Evolutionary conservation across 2,113 vertebrate species (phyloP), one percentile per base, ranked within the genome.

Genomic region (Embiotoca jacksoni): DNA sequence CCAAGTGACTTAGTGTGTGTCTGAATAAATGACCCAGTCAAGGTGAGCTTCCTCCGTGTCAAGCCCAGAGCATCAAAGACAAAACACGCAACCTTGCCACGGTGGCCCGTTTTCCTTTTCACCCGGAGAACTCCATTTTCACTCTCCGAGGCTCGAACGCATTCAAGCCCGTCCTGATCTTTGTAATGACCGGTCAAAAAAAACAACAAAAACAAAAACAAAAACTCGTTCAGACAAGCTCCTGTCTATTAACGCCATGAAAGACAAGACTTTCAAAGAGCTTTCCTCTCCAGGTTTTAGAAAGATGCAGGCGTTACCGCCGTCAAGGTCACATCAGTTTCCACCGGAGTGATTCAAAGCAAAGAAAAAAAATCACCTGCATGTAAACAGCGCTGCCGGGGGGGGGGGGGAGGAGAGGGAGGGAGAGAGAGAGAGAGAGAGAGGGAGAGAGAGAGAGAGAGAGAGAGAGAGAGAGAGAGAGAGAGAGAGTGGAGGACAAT

Each of bases 11-110:
- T 73, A 72, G 66, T 72, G 78, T 84, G 83, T 79, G 74, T 86
- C 82, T 85, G 88, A 87, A 90, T 89, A 88, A 93, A 91, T 85
- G 90, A 91, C 86, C 87, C 88, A 86, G 91, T 88, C 90, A 92
- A 91, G 91, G 92, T 93, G 79, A 90, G 73, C 74, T 73, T 68
- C 37, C 49, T 4, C 23, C 23, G 37, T 79, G 88, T 88, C 87
- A 79, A 64, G 73, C 73, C 83, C 59, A 54, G 78, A 88, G 86
- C 86, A 76, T 81, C 87, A 85, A 75, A 88, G 87, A 89, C 90
- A 72, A 84, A 88, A 57, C 88, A 63, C 0, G 81, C 70, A 78
- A 90, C 88, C 89, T 91, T 87, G 87, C 86, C 88, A 53, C 47
- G 37, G 83, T 23, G 88, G 44, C 70, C 78, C 39, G 59, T 56